These are phyloP conservation scores for Ridgeia piscesae DNA, from an alignment of 1,140 invertebrate genomes.

Conservation along the genomic window DNA sequence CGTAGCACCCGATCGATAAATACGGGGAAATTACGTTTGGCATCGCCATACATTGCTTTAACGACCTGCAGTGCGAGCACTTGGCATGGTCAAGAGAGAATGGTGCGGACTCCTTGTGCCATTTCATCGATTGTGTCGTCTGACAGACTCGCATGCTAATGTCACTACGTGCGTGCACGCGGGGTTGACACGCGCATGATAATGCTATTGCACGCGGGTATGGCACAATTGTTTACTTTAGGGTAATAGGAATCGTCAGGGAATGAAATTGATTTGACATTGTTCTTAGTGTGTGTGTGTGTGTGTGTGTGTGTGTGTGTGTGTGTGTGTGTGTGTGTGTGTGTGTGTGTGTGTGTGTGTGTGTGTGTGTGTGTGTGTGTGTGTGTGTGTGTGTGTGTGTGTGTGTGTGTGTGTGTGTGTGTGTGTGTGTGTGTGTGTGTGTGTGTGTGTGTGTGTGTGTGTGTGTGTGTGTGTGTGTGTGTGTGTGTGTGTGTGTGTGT, in stretches of 20 bases:
- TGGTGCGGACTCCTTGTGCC: background rate
- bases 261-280: background rate
- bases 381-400: no score
- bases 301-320: no score
- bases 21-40: background rate
- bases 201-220: background rate
- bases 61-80: background rate
- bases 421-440: no score
- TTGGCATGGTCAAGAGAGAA: background rate
- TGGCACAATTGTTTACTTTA: background rate
- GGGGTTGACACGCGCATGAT: no score
- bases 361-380: no score
- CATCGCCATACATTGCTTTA: background rate
- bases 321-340: no score
- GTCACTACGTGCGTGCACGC: background rate
- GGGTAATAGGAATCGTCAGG: background rate
- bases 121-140: background rate
- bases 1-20: background rate
- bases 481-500: no score
- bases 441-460: no score
- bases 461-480: no score
- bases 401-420: no score
- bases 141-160: background rate
- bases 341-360: no score
- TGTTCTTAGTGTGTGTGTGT: no score